Percentiles rank a stretch among this genome's conserved stretches.
Evolutionary conservation across 2,797 vertebrate genomes (phyloP).

Genomic region (Myripristis jacobus): DNA sequence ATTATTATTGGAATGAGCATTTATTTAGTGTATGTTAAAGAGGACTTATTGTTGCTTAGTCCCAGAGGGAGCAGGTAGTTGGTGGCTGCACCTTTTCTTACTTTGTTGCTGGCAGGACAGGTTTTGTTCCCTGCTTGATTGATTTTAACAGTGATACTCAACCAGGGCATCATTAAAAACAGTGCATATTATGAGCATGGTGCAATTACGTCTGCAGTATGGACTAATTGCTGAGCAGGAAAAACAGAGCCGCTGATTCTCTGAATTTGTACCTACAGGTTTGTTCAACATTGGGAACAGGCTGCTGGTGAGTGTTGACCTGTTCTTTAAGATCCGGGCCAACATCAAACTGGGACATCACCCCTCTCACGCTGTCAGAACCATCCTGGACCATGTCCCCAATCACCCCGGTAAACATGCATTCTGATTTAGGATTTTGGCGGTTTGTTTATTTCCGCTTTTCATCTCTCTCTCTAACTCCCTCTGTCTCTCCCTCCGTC

Average conservation of each 20-base stretch:
- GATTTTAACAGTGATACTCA: no score
- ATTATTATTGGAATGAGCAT: no score
- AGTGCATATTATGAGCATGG: no score
- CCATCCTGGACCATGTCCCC: conserved; percentile 79
- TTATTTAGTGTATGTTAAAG: no score
- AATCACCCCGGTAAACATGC: conserved; percentile 73
- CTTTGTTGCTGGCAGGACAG: no score
- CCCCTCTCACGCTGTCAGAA: conserved; percentile 86
- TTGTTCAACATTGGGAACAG: conserved; percentile 97
- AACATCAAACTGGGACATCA: conserved; percentile 89
- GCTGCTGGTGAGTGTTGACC: conserved; percentile 94
- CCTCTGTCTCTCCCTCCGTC: conserved; percentile 19
- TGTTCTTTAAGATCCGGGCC: conserved; percentile 92
- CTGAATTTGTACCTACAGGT: conserved; percentile 79
- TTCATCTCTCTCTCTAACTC: not conserved
- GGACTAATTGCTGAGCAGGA: no score
- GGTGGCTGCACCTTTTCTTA: no score
- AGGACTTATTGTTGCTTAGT: no score
- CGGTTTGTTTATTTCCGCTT: not conserved
- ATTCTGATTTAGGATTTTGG: not conserved
- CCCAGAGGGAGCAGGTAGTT: no score
- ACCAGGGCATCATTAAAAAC: no score
- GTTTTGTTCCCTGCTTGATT: no score
- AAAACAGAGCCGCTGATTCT: not conserved
- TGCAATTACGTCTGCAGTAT: no score